Percentiles rank a stretch among this genome's conserved stretches.
Conservation (phyloP, 1,140 invertebrate species). For the Triops longicaudatus region DNA sequence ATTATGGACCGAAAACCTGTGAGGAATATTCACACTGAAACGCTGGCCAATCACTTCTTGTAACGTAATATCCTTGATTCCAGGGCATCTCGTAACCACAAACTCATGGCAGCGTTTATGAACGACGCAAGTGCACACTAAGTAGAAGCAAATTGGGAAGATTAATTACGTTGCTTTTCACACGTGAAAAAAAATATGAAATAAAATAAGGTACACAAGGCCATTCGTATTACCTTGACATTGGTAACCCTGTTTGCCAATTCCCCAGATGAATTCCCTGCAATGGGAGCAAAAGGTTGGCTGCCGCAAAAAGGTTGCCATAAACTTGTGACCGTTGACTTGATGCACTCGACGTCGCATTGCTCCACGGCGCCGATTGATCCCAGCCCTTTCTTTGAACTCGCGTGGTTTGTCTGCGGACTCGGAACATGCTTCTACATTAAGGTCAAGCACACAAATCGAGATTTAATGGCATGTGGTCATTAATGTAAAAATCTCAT, state of each 20-base stretch:
- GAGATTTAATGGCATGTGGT: no score
- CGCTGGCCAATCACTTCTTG: conserved; percentile 61
- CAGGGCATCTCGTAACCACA: conserved; percentile 90
- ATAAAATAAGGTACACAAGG: not conserved
- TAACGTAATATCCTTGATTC: conserved; percentile 60
- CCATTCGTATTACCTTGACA: conserved; percentile 85
- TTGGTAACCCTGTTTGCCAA: conserved; percentile 99
- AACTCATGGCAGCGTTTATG: conserved; percentile 93
- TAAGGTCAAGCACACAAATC: no score
- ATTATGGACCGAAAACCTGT: conserved; percentile 64
- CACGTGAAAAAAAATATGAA: conserved; percentile 16
- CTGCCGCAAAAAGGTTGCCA: conserved; percentile 97
- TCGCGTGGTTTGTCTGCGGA: conserved; percentile 51
- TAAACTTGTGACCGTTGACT: conserved; percentile 98
- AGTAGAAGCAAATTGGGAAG: conserved; percentile 40
- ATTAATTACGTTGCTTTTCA: conserved; percentile 19
- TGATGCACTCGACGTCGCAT: conserved; percentile 92
- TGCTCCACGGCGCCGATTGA: conserved; percentile 83
- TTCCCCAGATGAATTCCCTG: conserved; percentile 96
- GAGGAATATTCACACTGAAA: conserved; percentile 97
- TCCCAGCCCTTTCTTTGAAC: conserved; percentile 90
- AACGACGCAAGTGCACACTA: conserved; percentile 95
- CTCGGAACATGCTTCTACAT: conserved; percentile 26
- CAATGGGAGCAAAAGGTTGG: conserved; percentile 99
- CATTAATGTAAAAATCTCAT: no score